A percentile compares a stretch with the other conserved stretches of the same genome.
phyloP scores from a whole-genome alignment of 2,888 invertebrate genomes.

The Bellardia bayeri region DNA sequence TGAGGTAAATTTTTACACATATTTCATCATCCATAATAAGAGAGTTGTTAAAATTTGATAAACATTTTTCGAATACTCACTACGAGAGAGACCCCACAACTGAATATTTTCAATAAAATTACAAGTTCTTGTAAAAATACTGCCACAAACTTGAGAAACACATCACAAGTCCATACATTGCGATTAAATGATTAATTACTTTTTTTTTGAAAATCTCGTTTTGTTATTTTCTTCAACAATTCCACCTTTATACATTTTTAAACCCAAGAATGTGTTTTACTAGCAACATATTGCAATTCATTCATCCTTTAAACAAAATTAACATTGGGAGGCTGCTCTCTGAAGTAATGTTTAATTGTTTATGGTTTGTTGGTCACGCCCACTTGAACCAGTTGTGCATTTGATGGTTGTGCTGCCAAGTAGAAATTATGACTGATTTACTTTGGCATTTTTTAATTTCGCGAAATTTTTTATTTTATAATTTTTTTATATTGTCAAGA shows the following conservation, averaged over 20 bases:
- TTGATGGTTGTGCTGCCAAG: constrained; percentile 68
- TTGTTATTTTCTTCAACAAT: background rate
- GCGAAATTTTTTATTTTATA: constrained; percentile 60
- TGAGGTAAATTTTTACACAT: too few species aligned
- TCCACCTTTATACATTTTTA: background rate
- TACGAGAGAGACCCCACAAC: too few species aligned
- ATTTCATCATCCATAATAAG: too few species aligned
- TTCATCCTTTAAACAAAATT: constrained; percentile 35
- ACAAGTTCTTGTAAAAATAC: background rate
- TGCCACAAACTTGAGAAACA: too few species aligned
- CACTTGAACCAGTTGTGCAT: constrained; percentile 72
- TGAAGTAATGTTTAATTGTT: constrained; percentile 68
- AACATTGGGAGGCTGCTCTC: constrained; percentile 33
- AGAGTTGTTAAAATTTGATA: too few species aligned
- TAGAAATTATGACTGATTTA: constrained; percentile 72
- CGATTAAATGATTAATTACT: background rate
- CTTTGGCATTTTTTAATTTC: constrained; percentile 54
- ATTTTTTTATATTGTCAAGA: constrained; percentile 46
- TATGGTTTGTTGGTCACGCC: constrained; percentile 73
- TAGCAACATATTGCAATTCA: constrained; percentile 8
- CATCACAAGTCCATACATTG: too few species aligned
- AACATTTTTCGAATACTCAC: too few species aligned
- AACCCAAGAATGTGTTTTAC: background rate
- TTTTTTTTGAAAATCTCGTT: background rate
- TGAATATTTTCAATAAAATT: too few species aligned